Base-by-base conservation (phyloP, 1,140 invertebrate species). In the Cryptotermes secundus region DNA sequence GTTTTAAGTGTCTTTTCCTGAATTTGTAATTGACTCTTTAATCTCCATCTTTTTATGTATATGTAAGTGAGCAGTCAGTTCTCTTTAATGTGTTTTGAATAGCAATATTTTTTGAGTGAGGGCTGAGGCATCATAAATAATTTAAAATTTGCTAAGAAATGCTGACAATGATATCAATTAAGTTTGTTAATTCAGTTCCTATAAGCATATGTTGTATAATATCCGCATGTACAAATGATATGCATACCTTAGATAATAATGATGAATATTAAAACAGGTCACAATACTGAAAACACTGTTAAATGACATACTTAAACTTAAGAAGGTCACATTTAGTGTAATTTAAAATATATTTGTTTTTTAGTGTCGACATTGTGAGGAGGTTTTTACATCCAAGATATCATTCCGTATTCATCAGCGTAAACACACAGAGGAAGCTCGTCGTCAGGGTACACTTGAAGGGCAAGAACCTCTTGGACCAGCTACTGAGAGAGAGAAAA, bases 301-400 rank as follows among this genome's bases (percentile, higher is more conserved):
- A n/a, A n/a, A n/a, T n/a, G n/a, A n/a, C n/a, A n/a, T n/a, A n/a
- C n/a, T n/a, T n/a, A 38, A 12, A 6, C 38, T 49, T 19, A 19
- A 3, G 14, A 49, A 49, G 16, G 4, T 49, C 16, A 49, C 45
- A 49, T 49, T 49, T 14, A 49, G 22, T 49, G 45, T 82, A 26
- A 42, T 79, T 34, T n/a, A 85, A 42, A 12, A 85, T 85, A 35
- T 81, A 45, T 83, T 84, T 79, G 82, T 84, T 35, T 80, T 87
- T 53, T 84, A 89, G 88, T 89, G 88, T 86, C 87, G 87, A 26
- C 87, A 89, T 81, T 89, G 89, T 86, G 83, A 87, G 72, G 87
- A 89, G 59, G 85, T 87, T 10, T 89, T 89, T 83, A 89, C 88
- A 16, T 89, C 88, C 34, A 89, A 89, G 84, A 87, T 89, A 79